Evolutionary conservation across 2,797 vertebrate species (phyloP).

Genomic region (Benthosema pterotum): DNA sequence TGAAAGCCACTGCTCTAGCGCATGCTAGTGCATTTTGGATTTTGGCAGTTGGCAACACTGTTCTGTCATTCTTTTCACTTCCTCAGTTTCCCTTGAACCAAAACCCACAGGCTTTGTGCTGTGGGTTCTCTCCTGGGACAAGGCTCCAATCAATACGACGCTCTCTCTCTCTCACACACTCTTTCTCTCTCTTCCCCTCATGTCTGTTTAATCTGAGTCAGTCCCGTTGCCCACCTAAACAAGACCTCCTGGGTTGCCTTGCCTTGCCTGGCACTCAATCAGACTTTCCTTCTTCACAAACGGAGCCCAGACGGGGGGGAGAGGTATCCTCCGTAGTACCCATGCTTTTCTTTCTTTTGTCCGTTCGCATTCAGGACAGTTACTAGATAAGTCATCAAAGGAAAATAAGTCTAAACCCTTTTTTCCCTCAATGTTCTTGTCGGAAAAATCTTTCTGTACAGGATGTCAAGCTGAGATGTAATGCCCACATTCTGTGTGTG

Average conservation of each 20-base stretch:
- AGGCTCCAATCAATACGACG: slow-evolving; percentile 20
- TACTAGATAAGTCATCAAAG: slow-evolving; percentile 6
- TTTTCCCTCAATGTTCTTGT: slow-evolving; percentile 31
- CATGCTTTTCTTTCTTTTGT: no score
- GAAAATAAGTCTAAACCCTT: not conserved
- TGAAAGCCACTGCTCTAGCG: no score
- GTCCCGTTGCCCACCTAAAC: slow-evolving; percentile 48
- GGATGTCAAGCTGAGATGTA: slow-evolving; percentile 37
- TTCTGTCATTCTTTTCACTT: slow-evolving; percentile 28
- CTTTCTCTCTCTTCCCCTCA: slow-evolving; percentile 27
- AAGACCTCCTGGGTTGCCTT: slow-evolving; percentile 44
- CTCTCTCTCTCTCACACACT: not conserved
- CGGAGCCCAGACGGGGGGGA: slow-evolving; percentile 37
- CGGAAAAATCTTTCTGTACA: slow-evolving; percentile 27
- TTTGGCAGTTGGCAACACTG: no score
- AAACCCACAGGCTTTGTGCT: slow-evolving; percentile 51
- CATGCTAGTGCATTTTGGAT: no score
- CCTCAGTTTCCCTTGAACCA: slow-evolving; percentile 23
- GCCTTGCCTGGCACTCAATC: slow-evolving; percentile 31
- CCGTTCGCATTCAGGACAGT: slow-evolving; percentile 10
- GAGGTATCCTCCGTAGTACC: no score
- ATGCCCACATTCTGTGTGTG: slow-evolving; percentile 44
- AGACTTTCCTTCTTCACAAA: slow-evolving; percentile 37
- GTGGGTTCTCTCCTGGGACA: slow-evolving; percentile 43
- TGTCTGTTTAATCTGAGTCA: slow-evolving; percentile 26